A percentile compares a stretch with the other conserved stretches of the same genome.
phyloP scores from a whole-genome alignment of 2,888 invertebrate species.

The Eupithecia tripunctaria region DNA sequence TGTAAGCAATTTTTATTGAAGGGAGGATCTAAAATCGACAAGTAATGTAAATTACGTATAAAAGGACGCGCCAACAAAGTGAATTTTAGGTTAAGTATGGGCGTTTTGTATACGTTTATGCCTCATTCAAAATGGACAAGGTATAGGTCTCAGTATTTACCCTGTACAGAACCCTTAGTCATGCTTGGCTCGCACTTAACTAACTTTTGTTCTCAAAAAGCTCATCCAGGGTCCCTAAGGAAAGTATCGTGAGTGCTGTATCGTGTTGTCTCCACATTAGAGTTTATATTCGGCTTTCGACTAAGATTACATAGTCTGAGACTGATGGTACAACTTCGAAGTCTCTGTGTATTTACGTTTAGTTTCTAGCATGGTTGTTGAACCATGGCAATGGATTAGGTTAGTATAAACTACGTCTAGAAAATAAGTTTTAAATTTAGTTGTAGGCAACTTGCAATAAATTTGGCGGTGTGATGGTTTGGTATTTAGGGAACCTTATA shows the following conservation, averaged over 20 bases:
- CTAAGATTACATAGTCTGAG: constrained; percentile 18
- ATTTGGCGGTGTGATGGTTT: not conserved
- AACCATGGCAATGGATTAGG: not conserved
- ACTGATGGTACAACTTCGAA: not conserved
- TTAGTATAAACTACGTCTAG: not conserved
- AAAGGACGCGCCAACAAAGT: too few relatives aligned
- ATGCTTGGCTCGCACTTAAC: not conserved
- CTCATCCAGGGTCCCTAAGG: constrained; percentile 4
- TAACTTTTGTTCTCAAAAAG: not conserved
- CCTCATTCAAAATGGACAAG: too few relatives aligned
- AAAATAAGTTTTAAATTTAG: too few relatives aligned
- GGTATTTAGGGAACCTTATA: not conserved
- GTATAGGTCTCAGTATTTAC: not conserved
- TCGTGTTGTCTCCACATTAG: constrained; percentile 25
- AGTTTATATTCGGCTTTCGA: constrained; percentile 18
- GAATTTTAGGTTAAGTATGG: too few relatives aligned
- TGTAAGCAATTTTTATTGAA: too few relatives aligned
- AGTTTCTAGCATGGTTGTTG: not conserved
- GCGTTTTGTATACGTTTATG: too few relatives aligned
- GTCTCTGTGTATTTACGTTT: not conserved
- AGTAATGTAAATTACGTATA: too few relatives aligned
- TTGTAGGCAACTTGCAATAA: not conserved
- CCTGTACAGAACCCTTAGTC: not conserved
- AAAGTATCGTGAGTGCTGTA: constrained; percentile 26
- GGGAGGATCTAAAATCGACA: too few relatives aligned